Base-by-base conservation (phyloP, 2,888 invertebrate genomes). In the Gibbula magus region DNA sequence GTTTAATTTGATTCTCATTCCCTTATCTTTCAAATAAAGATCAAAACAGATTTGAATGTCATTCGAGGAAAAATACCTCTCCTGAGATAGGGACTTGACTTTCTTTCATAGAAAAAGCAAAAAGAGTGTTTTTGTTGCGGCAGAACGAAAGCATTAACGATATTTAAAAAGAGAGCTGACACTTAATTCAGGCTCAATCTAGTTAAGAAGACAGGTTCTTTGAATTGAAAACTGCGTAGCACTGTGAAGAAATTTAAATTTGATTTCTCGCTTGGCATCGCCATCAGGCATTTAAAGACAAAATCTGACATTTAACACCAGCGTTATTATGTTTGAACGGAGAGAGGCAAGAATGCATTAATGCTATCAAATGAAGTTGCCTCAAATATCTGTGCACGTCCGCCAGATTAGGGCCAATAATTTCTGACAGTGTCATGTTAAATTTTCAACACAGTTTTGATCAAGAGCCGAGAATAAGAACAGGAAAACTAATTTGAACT, bases 201-300 rank as follows among this genome's bases (percentile, higher is more conserved):
- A 29, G 61, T 61, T 61, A 61, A 61, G 61, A 25, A 18, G 61
- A 29, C 61, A 61, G 25, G 29, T 61, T 29, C 61, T 61, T 61
- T 61, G 61, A 61, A 61, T 61, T 61, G 61, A 61, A 61, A n/a
- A 61, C 61, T 29, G 61, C 61, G n/a, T 61, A 61, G 61, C 61
- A 61, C 61, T 61, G 61, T 61, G 61, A 61, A 61, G 61, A 61
- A 61, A 61, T 61, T 61, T 61, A 61, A 61, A 61, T 61, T 61
- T 61, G 61, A 61, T 61, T 61, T 61, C 61, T 61, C 29, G 61
- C 61, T 29, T 61, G 61, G 29, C 16, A 61, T 29, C 25, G 61
- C 61, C 61, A 61, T 61, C 61, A 61, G 61, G 61, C 61, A 61
- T 61, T 61, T 61, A 29, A 45, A 61, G 61, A 61, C 61, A 61